Conservation (phyloP, 1,140 invertebrate genomes). For the Zaprionus tsacasi region DNA sequence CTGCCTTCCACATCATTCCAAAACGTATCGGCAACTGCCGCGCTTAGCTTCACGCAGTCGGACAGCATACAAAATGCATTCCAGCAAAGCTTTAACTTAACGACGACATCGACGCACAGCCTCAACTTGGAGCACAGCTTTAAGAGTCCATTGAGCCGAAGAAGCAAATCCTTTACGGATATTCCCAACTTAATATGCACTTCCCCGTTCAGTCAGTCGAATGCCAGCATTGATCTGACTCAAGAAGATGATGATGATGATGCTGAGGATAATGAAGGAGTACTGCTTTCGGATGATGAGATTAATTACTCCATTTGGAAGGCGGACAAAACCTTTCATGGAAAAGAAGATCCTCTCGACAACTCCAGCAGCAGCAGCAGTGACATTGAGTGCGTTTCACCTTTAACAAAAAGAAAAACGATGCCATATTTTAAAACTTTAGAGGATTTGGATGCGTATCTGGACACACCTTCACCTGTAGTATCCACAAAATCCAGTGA, state of each 20-base stretch:
- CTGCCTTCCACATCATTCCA: constrained; percentile 10
- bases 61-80: constrained; percentile 36
- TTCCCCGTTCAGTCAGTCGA: constrained; percentile 16
- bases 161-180: constrained; percentile 22
- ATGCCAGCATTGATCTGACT: constrained; percentile 62
- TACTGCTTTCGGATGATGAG: constrained; percentile 78
- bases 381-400: not conserved
- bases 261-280: constrained; percentile 39
- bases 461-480: constrained; percentile 37
- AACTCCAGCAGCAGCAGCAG: constrained; percentile 12
- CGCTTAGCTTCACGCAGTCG: constrained; percentile 35
- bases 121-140: constrained; percentile 38
- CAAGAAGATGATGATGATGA: constrained; percentile 49
- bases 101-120: not conserved
- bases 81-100: constrained; percentile 42
- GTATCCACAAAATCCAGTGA: constrained; percentile 18
- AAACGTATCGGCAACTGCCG: not conserved
- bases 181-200: not conserved
- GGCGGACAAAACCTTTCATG: constrained; percentile 54
- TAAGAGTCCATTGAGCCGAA: constrained; percentile 46
- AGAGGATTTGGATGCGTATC: constrained; percentile 59
- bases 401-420: constrained; percentile 19
- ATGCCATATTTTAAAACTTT: constrained; percentile 52
- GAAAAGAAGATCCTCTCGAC: not conserved
- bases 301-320: constrained; percentile 83